phyloP scores from a whole-genome alignment of 2,113 vertebrate genomes.

The Psittacus erithacus region DNA sequence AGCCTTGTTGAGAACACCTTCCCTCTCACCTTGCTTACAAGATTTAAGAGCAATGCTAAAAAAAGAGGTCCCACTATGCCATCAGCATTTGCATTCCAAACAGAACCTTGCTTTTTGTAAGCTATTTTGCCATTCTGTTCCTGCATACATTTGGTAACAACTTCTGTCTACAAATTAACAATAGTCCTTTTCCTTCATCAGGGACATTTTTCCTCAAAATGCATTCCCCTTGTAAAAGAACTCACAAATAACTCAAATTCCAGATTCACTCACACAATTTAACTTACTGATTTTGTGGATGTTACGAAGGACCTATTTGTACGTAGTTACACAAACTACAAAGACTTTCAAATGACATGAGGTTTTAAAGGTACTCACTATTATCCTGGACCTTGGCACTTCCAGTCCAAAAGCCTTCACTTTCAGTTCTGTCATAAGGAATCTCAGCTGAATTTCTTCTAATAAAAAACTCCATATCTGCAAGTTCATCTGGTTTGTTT shows the following conservation, averaged over 20 bases:
- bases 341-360: background rate
- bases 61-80: background rate
- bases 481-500: constrained; percentile 55
- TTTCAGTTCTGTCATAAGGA: constrained; percentile 55
- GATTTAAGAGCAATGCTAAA: background rate
- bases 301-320: background rate
- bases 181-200: background rate
- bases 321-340: background rate
- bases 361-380: constrained; percentile 63
- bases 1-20: background rate
- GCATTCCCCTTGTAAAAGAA: background rate
- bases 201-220: background rate
- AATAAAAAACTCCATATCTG: constrained; percentile 37
- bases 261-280: background rate
- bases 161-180: background rate
- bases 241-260: background rate
- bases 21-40: background rate
- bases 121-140: background rate
- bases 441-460: constrained; percentile 62
- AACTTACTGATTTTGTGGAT: background rate
- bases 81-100: background rate
- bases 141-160: background rate
- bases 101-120: background rate
- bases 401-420: constrained; percentile 68
- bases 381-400: constrained; percentile 71